Conservation (phyloP, 2,113 vertebrate genomes). For the Origma solitaria region DNA sequence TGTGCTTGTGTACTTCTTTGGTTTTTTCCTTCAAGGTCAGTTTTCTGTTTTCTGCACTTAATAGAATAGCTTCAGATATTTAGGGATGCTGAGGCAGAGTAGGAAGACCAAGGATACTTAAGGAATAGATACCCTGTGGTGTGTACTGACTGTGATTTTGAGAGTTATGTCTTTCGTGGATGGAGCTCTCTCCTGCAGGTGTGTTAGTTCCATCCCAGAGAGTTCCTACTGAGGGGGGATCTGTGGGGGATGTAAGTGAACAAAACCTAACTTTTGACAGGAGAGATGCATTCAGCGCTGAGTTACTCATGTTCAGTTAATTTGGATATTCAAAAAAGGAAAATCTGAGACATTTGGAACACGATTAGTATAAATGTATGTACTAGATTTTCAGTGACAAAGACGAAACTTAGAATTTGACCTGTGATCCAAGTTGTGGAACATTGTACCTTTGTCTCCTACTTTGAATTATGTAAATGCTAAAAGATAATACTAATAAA, state of each 20-base stretch:
- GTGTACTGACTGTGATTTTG: not conserved
- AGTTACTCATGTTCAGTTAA: not conserved
- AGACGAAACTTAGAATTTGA: not conserved
- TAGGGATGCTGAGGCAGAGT: not conserved
- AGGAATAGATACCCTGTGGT: not conserved
- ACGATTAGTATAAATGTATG: not conserved
- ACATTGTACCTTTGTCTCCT: not conserved
- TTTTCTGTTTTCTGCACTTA: not conserved
- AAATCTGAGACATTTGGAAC: not conserved
- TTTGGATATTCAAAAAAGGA: not conserved
- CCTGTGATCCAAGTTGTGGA: not conserved
- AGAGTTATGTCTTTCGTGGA: not conserved
- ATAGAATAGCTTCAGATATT: not conserved
- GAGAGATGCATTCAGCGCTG: not conserved
- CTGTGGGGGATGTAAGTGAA: not conserved
- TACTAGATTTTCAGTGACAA: not conserved
- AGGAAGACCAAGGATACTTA: not conserved
- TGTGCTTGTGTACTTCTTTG: fast-evolving
- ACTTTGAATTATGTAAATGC: not conserved
- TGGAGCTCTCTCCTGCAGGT: not conserved
- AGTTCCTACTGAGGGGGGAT: not conserved
- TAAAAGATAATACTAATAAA: not conserved
- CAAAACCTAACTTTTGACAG: not conserved
- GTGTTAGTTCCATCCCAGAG: not conserved
- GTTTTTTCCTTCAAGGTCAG: not conserved